Base-by-base conservation (phyloP, 2,888 invertebrate genomes). In the Micoletzkya japonica region DNA sequence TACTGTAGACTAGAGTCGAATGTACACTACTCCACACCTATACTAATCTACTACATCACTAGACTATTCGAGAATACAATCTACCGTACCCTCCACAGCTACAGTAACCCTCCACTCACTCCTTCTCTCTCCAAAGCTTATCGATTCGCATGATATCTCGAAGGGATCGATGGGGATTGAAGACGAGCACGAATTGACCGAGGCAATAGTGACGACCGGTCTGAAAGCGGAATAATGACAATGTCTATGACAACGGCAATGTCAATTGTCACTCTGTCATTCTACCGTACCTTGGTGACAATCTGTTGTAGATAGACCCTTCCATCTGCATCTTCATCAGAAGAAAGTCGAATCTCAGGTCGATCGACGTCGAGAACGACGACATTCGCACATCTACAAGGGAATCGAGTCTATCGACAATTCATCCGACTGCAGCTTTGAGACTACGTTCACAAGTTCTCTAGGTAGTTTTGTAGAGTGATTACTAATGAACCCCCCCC, bases 131-230 rank as follows among this genome's bases (percentile, higher is more conserved):
- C 95, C 95, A 97, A 85, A 97, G 92, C 72, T 91, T 91, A 86
- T 96, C 94, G 76, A 97, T 92, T 86, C 95, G 92, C 17, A 94
- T 92, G 74, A 97, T 92, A 82, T 93, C 90, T 86, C 95, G 94
- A 86, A 92, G 91, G 60, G 93, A 93, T 24, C 92, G 92, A 82
- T 93, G 92, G 0, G 92, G 93, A 20, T 85, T 84, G 72, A 93
- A 93, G 20, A 96, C 93, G 85, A 95, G 95, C 56, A 97, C 95
- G 86, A 91, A 94, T 87, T 98, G 96, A 0, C 97, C 88, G 84
- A 88, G 76, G 80, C 87, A 87, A 74, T 86, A 86, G 32, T 10
- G 26, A n/a, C 44, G 36, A 20, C 64, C 64, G 52, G 4, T 20
- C 64, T 64, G 52, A 10, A 20, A 39, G 26, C n/a, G 26, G 37